phyloP scores from a whole-genome alignment of 2,888 invertebrate species.

The Crossocerus cetratus region DNA sequence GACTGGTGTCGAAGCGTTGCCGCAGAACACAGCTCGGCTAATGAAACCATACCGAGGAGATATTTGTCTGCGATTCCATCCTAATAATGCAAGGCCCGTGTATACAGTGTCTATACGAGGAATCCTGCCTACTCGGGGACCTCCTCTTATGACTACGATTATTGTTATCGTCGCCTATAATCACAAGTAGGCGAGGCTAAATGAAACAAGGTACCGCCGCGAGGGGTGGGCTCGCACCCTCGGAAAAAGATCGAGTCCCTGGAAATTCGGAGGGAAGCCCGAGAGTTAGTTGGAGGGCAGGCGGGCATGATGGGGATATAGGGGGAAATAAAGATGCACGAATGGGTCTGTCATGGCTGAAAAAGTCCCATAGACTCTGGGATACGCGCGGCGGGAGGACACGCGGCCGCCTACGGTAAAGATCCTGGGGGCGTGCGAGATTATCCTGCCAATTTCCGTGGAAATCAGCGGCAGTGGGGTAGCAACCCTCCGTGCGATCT shows the following conservation, averaged over 20 bases:
- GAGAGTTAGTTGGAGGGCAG: not conserved
- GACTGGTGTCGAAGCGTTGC: no score
- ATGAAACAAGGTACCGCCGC: not conserved
- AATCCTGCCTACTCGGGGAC: not conserved
- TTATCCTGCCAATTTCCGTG: constrained; percentile 40
- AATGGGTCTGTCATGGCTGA: not conserved
- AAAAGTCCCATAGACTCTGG: constrained; percentile 18
- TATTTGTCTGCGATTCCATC: not conserved
- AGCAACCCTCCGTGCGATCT: constrained; percentile 18
- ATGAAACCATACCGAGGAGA: no score
- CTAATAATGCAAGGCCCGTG: not conserved
- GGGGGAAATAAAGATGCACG: not conserved
- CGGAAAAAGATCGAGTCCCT: not conserved
- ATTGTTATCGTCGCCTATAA: constrained; percentile 17
- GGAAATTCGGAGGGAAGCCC: no score
- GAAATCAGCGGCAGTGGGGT: constrained; percentile 10
- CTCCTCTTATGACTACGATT: constrained; percentile 14
- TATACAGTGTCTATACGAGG: not conserved
- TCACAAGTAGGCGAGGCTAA: not conserved
- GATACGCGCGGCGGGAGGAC: not conserved
- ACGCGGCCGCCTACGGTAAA: constrained; percentile 13
- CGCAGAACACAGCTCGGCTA: no score
- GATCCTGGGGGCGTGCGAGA: constrained; percentile 27
- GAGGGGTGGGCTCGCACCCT: not conserved
- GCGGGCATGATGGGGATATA: not conserved